These are phyloP conservation scores for Nesoenas mayeri DNA, from an alignment of 2,113 vertebrate species.

Conservation along the genomic window DNA sequence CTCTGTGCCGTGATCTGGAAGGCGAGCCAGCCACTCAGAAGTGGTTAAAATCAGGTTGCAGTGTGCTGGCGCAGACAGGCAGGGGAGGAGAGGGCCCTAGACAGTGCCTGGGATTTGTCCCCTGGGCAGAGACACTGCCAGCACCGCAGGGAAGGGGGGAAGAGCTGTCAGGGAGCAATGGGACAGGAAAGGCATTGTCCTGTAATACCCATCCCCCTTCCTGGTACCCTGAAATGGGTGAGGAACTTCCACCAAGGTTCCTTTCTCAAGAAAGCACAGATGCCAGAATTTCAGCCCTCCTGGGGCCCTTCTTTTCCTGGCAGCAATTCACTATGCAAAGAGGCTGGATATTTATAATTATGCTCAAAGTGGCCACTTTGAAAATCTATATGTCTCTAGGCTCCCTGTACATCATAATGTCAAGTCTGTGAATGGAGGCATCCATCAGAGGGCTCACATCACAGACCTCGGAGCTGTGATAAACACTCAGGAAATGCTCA, in stretches of 20 bases:
- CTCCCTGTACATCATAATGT: conserved; percentile 84
- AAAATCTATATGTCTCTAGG: conserved; percentile 83
- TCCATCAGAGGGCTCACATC: conserved; percentile 79
- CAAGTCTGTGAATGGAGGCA: conserved; percentile 76
- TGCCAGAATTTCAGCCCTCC: conserved; percentile 35
- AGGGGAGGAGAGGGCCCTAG: conserved; percentile 29
- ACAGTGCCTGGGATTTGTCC: background rate
- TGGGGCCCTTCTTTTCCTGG: conserved; percentile 41
- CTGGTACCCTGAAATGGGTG: background rate
- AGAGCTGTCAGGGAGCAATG: background rate
- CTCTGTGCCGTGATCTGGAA: background rate
- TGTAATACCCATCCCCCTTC: accelerated
- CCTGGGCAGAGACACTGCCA: background rate
- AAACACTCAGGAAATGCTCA: conserved; percentile 42
- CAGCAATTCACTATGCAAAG: conserved; percentile 66
- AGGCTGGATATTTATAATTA: conserved; percentile 76
- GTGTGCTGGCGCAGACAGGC: background rate
- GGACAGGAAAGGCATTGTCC: background rate
- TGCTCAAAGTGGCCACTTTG: conserved; percentile 78
- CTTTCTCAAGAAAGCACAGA: conserved; percentile 13
- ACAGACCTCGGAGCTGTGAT: conserved; percentile 68
- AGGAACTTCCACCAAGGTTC: background rate
- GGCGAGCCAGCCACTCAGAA: background rate
- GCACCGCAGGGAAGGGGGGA: background rate
- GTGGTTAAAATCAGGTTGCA: conserved; percentile 26